Evolutionary conservation across 2,113 vertebrate species (phyloP).

Genomic region (Nycticryphes semicollaris): DNA sequence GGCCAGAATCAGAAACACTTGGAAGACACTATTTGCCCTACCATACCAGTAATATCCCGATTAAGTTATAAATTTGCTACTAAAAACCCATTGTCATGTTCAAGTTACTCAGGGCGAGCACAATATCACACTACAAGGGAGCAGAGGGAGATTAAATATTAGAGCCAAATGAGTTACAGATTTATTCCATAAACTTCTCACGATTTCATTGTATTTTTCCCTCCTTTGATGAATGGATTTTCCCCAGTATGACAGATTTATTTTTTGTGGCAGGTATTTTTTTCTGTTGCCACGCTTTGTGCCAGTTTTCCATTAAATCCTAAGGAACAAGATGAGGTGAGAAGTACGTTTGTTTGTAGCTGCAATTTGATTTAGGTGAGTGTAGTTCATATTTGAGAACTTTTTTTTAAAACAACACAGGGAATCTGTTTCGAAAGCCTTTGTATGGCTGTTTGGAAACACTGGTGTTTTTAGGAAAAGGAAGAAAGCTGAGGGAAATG

Average conservation of each 20-base stretch:
- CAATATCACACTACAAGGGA: slow-evolving; percentile 3
- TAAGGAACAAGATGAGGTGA: slow-evolving; percentile 70
- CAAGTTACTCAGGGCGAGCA: not conserved
- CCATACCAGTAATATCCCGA: not conserved
- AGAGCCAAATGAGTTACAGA: slow-evolving; percentile 66
- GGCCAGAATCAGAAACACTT: slow-evolving; percentile 1
- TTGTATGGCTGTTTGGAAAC: slow-evolving; percentile 61
- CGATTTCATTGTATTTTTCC: slow-evolving; percentile 50
- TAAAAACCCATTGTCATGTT: slow-evolving; percentile 42
- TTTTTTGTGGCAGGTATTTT: slow-evolving; percentile 66
- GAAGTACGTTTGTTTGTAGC: slow-evolving; percentile 70
- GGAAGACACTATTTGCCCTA: not conserved
- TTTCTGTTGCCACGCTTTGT: slow-evolving; percentile 60
- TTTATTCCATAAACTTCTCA: slow-evolving; percentile 60
- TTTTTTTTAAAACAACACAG: not conserved
- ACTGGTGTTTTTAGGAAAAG: slow-evolving; percentile 55
- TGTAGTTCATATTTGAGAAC: slow-evolving; percentile 20
- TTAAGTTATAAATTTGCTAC: slow-evolving; percentile 39
- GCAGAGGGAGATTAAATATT: slow-evolving; percentile 42
- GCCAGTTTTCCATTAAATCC: slow-evolving; percentile 70
- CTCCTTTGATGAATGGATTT: slow-evolving; percentile 68
- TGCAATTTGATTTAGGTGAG: slow-evolving; percentile 52
- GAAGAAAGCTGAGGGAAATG: slow-evolving; percentile 55
- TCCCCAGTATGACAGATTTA: slow-evolving; percentile 70
- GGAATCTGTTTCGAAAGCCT: slow-evolving; percentile 4